These are phyloP conservation scores for Hydrolagus affinis DNA, from an alignment of 2,113 vertebrate genomes.

Conservation along the genomic window DNA sequence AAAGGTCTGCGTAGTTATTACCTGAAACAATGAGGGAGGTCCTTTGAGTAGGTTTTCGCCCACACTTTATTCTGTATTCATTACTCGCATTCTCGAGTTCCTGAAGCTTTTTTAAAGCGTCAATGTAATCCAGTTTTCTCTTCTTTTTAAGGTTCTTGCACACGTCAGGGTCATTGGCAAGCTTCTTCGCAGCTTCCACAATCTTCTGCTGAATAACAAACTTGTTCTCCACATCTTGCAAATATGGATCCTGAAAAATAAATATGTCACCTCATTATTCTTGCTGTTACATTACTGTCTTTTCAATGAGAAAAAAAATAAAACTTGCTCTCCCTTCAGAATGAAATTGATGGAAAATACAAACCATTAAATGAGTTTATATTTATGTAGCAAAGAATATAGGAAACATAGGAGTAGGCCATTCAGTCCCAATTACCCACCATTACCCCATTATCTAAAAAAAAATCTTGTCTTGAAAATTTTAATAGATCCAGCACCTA, in stretches of 20 bases:
- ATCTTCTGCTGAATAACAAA: constrained; percentile 89
- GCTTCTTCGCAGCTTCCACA: constrained; percentile 82
- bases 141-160: constrained; percentile 87
- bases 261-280: not conserved
- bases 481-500: too few species aligned
- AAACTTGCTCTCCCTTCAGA: too few species aligned
- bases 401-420: too few species aligned
- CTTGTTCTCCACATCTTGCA: constrained; percentile 82
- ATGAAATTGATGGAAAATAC: too few species aligned
- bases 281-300: too few species aligned
- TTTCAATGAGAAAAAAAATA: not conserved
- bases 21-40: constrained; percentile 68
- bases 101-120: constrained; percentile 76
- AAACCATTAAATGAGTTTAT: too few species aligned
- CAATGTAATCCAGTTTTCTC: constrained; percentile 72
- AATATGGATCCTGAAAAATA: constrained; percentile 67
- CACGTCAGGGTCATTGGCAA: constrained; percentile 74
- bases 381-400: too few species aligned
- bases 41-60: constrained; percentile 76
- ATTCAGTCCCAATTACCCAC: too few species aligned
- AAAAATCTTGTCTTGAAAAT: too few species aligned
- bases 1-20: constrained; percentile 38
- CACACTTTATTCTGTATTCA: constrained; percentile 69
- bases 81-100: constrained; percentile 83
- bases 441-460: too few species aligned